These are phyloP conservation scores for Sebastes miniatus DNA, from an alignment of 2,797 vertebrate species.

Conservation along the genomic window DNA sequence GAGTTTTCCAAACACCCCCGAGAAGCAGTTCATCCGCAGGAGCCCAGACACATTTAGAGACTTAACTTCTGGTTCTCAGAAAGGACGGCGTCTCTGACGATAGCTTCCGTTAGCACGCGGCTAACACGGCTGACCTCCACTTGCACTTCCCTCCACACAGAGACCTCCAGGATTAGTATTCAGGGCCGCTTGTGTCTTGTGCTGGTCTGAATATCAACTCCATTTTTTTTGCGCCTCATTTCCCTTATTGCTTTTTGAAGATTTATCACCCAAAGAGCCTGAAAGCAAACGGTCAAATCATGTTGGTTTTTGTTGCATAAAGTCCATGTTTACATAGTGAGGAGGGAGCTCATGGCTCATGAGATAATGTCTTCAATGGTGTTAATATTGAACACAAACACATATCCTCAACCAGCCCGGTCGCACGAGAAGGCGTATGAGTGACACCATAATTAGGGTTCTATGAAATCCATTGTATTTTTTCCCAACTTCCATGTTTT, in stretches of 20 bases:
- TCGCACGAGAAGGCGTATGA: too few relatives aligned
- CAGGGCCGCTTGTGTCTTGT: background rate
- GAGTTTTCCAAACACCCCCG: background rate
- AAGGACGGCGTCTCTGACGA: constrained; percentile 10
- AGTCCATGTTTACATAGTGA: background rate
- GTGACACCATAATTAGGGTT: too few relatives aligned
- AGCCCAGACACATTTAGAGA: background rate
- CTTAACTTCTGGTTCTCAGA: background rate
- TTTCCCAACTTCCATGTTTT: too few relatives aligned
- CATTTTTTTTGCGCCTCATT: background rate
- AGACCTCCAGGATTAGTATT: constrained; percentile 28
- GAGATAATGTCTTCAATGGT: background rate
- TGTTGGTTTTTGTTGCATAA: background rate
- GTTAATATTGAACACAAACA: background rate
- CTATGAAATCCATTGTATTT: too few relatives aligned
- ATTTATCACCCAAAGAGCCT: background rate
- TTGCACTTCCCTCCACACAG: constrained; percentile 7
- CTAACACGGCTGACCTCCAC: constrained; percentile 46
- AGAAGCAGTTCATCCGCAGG: background rate
- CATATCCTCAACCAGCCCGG: too few relatives aligned
- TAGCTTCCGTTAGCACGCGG: constrained; percentile 21
- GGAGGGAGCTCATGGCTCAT: background rate
- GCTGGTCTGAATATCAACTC: constrained; percentile 2
- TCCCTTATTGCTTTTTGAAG: constrained; percentile 15
- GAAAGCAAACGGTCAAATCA: background rate